These are phyloP conservation scores for Seriola aureovittata DNA, from an alignment of 2,113 vertebrate genomes.

Conservation along the genomic window DNA sequence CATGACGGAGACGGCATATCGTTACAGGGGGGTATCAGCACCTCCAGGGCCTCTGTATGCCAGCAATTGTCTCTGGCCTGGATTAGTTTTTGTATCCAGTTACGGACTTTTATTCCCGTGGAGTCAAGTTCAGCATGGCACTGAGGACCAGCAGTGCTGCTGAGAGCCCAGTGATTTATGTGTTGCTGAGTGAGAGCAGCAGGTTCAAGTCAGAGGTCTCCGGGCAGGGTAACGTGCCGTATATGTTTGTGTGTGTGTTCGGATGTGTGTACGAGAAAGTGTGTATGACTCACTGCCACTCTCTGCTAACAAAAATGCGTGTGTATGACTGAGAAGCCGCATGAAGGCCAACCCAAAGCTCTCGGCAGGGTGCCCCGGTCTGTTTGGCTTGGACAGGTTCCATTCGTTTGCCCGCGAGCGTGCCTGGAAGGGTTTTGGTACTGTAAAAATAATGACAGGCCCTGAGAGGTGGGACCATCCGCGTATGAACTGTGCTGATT, in stretches of 20 bases:
- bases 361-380: slow-evolving; percentile 66
- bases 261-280: slow-evolving; percentile 44
- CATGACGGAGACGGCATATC: slow-evolving; percentile 63
- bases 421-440: slow-evolving; percentile 62
- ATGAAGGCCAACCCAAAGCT: slow-evolving; percentile 51
- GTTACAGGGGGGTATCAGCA: slow-evolving; percentile 71
- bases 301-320: slow-evolving; percentile 65
- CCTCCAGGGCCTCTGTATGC: slow-evolving; percentile 70
- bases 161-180: slow-evolving; percentile 84
- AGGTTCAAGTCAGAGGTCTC: slow-evolving; percentile 86
- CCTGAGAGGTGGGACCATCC: slow-evolving; percentile 48
- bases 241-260: slow-evolving; percentile 63
- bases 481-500: slow-evolving; percentile 42
- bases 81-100: slow-evolving; percentile 85
- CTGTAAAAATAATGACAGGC: slow-evolving; percentile 67
- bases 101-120: slow-evolving; percentile 83
- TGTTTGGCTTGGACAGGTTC: slow-evolving; percentile 72
- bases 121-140: slow-evolving; percentile 82
- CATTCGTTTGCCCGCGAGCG: slow-evolving; percentile 60
- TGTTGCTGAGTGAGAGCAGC: slow-evolving; percentile 86
- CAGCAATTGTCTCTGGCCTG: slow-evolving; percentile 83
- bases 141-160: slow-evolving; percentile 78
- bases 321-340: slow-evolving; percentile 47
- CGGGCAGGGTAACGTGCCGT: slow-evolving; percentile 66
- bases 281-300: slow-evolving; percentile 55